Evolutionary conservation across 2,113 vertebrate genomes (phyloP), one percentile per base, ranked within the genome.

Genomic region (Muntiacus reevesi): DNA sequence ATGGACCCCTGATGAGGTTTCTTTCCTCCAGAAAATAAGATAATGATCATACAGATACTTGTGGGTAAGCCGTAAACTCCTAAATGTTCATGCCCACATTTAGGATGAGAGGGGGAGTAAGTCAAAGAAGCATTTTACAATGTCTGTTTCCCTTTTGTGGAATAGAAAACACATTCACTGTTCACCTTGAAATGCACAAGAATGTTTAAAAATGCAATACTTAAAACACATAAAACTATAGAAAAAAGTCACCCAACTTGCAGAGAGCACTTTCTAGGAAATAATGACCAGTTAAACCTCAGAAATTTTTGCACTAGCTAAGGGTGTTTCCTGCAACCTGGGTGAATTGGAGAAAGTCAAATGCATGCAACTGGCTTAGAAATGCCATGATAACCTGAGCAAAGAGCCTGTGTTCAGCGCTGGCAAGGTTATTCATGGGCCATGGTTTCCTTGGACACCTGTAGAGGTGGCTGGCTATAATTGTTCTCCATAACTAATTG

Each of bases 21-120:
- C 30, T 85, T 93, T 62, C 36, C 57, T 59, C 55, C 40, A 40
- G 50, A 84, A 74, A 76, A 28, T 45, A 89, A 83, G n/a, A 36
- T 28, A 40, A 43, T 0, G 6, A 54, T n/a, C 30, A 43, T 1
- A 28, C 21, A 67, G 33, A 11, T 30, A 15, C 45, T 76, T 71
- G n/a, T 15, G 14, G 7, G 8, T 27, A 28, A 76, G n/a, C 21
- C 3, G 19, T 45, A 60, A 83, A 84, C 59, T 52, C 19, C 19
- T 60, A 47, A 64, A 36, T 7, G 28, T 16, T 25, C 16, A 2
- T 15, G 16, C 25, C 43, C 3, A 1, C 23, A 6, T 40, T 25
- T 17, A 40, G 15, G 8, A 21, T 25, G 15, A 54, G 5, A 23
- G 2, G 25, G 19, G 19, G 23, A 67, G 9, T 23, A 55, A 50